Conservation (phyloP, 2,888 invertebrate species). For the Liposcelis brunnea region DNA sequence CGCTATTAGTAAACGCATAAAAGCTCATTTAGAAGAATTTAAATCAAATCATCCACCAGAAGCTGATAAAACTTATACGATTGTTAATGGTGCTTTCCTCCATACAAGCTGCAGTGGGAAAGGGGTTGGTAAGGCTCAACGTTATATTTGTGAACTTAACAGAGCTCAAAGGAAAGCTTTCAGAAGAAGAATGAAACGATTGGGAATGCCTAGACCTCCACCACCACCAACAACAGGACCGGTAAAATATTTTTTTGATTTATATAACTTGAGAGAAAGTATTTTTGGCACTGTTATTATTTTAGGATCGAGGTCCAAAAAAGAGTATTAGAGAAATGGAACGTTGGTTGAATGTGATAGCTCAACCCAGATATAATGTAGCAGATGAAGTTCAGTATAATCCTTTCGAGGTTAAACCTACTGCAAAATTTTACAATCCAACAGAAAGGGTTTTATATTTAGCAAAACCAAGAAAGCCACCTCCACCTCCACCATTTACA, state of each 20-base stretch:
- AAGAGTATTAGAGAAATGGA: background rate
- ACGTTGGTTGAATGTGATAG: background rate
- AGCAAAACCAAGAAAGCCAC: background rate
- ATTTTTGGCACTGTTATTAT: background rate
- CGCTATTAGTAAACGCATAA: background rate
- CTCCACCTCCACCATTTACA: background rate
- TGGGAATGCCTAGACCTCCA: background rate
- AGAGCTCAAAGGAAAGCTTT: background rate
- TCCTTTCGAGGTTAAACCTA: slow-evolving; percentile 2
- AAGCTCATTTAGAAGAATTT: background rate
- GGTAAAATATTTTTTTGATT: too few relatives aligned
- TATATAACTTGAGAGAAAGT: too few relatives aligned
- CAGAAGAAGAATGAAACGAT: background rate
- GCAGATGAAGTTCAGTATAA: background rate
- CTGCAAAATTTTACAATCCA: background rate
- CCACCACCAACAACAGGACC: background rate
- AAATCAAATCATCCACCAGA: slow-evolving; percentile 3
- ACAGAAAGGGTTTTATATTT: background rate
- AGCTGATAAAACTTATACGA: background rate
- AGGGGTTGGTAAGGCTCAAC: background rate
- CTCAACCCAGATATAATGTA: background rate
- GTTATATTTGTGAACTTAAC: background rate
- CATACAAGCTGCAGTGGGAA: background rate
- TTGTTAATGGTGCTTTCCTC: background rate
- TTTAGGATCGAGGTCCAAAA: background rate